Percentiles rank a stretch among this genome's conserved stretches.
Evolutionary conservation across 2,113 vertebrate species (phyloP).

Genomic region (Strigops habroptila): DNA sequence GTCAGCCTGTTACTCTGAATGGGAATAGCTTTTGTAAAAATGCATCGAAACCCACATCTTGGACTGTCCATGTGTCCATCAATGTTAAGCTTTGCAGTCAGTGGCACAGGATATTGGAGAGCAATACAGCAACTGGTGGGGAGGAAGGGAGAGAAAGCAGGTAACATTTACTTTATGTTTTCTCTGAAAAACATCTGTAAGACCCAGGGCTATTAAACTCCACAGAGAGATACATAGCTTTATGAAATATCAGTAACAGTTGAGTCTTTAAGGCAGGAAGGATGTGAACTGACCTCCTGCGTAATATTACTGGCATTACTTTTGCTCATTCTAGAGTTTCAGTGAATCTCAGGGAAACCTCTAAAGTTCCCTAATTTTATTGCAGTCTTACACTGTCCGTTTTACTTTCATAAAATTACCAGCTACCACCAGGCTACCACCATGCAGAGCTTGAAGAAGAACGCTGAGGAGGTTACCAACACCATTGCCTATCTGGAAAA

Average conservation of each 20-base stretch:
- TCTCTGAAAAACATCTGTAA: background rate
- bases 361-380: background rate
- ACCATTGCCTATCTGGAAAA: background rate
- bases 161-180: background rate
- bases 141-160: background rate
- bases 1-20: background rate
- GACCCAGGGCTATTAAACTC: background rate
- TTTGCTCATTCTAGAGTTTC: background rate
- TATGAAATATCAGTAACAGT: background rate
- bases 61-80: too few species aligned
- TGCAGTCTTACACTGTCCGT: background rate
- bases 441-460: background rate
- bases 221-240: background rate
- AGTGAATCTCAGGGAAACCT: background rate
- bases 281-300: background rate
- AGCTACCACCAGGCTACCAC: background rate
- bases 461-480: background rate
- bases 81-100: background rate
- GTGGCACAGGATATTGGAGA: background rate
- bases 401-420: background rate
- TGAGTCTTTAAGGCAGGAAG: background rate
- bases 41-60: accelerated
- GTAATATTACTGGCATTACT: background rate
- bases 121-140: background rate
- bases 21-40: background rate